Base-by-base conservation (phyloP, 2,888 invertebrate species). In the Branchellion lobata region DNA sequence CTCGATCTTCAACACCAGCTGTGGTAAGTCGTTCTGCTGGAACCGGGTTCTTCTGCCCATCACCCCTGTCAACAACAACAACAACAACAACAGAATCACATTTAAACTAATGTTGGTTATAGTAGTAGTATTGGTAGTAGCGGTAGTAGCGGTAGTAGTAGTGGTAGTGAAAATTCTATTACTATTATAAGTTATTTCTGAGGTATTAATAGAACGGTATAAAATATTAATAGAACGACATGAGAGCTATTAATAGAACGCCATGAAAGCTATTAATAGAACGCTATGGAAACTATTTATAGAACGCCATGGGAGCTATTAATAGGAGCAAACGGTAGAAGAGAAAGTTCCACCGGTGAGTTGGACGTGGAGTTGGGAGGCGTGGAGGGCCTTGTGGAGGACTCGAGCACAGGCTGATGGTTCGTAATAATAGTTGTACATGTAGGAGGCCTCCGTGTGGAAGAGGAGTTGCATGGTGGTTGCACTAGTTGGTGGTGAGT, bases 21-120 rank as follows among this genome's bases (percentile, higher is more conserved):
- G 98, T 0, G 98, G 91, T 72, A 94, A 87, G 47, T 92, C 90
- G 68, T 91, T 92, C 83, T 92, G 90, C 87, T 99, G 98, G 86
- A 91, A 95, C 84, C 92, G 92, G 11, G 98, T 98, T 82, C 97
- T 90, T 86, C 93, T 93, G 0, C 97, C 97, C 83, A 97, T 88
- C 51, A 92, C 91, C 83, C 95, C 89, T 85, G n/a, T n/a, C n/a
- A 78, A 34, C 68, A 21, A 29, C 1, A 75, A 21, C 0, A 21
- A 40, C 21, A 29, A 1, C 0, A 29, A n/a, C n/a, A n/a, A n/a
- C n/a, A n/a, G n/a, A n/a, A n/a, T n/a, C n/a, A n/a, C n/a, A n/a
- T n/a, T n/a, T n/a, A 33, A 11, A 57, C 5, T 33, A 61, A 33
- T 31, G 11, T 27, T 31, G 29, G 11, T 5, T 27, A 18, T 14